phyloP scores from a whole-genome alignment of 2,888 invertebrate species.

The Tridacna crocea region DNA sequence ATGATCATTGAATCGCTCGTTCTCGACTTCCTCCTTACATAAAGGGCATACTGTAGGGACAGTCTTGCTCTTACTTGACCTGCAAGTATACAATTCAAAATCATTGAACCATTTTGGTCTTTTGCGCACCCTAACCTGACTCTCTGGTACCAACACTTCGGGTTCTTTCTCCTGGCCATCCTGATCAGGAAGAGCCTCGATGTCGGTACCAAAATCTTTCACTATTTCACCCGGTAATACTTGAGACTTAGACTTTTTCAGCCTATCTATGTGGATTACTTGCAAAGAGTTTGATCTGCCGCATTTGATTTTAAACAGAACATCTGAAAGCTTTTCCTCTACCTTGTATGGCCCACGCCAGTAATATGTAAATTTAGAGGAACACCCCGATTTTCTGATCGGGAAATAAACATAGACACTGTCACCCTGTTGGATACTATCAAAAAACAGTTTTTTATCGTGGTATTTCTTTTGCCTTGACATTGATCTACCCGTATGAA shows the following conservation, averaged over 20 bases:
- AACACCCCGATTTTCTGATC: background rate
- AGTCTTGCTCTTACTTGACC: background rate
- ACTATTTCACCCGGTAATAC: background rate
- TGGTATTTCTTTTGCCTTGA: too few species aligned
- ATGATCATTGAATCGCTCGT: too few species aligned
- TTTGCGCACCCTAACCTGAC: background rate
- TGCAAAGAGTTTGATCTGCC: too few species aligned
- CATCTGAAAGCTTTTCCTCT: too few species aligned
- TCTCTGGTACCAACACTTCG: background rate
- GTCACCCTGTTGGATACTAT: slow-evolving; percentile 3
- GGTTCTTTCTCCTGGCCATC: background rate
- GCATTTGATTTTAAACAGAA: too few species aligned
- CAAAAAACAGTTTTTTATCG: slow-evolving; percentile 3
- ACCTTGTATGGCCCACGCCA: slow-evolving; percentile 11
- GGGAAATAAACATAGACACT: too few species aligned
- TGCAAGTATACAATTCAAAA: background rate
- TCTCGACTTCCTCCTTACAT: too few species aligned
- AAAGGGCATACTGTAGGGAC: background rate
- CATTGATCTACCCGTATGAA: background rate
- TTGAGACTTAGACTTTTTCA: too few species aligned
- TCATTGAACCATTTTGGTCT: background rate
- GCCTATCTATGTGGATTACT: too few species aligned
- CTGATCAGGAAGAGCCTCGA: background rate
- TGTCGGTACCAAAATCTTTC: background rate
- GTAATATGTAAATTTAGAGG: slow-evolving; percentile 15